phyloP scores from a whole-genome alignment of 2,888 invertebrate genomes.

The Coremacera marginata region DNA sequence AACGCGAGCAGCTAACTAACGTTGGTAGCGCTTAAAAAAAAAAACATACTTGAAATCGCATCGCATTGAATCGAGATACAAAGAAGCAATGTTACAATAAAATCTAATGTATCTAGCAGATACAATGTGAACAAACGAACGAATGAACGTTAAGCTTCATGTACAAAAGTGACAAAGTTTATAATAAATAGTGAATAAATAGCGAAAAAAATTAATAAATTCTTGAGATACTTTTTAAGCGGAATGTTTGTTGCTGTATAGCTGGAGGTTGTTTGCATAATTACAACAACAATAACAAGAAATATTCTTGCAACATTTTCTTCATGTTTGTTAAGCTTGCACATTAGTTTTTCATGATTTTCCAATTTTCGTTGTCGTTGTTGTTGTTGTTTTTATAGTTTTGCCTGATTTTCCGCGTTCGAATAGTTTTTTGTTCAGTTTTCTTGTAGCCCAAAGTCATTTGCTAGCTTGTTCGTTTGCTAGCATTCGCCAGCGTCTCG shows the following conservation, averaged over 20 bases:
- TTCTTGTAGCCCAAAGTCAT: background rate
- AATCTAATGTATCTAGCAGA: background rate
- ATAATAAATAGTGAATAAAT: background rate
- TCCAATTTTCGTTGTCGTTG: background rate
- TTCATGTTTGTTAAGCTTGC: background rate
- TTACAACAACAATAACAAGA: background rate
- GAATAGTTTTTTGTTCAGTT: background rate
- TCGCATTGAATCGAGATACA: slow-evolving; percentile 4
- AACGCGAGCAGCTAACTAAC: slow-evolving; percentile 33
- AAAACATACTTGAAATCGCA: slow-evolving; percentile 8
- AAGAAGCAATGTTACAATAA: background rate
- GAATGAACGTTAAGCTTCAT: background rate
- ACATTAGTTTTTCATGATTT: background rate
- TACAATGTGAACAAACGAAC: background rate
- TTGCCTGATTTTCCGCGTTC: slow-evolving; percentile 25
- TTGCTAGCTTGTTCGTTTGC: background rate
- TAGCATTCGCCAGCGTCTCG: background rate
- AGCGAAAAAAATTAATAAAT: background rate
- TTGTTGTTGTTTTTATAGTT: background rate
- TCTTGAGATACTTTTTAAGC: background rate
- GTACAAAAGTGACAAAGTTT: background rate
- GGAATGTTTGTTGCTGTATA: too few relatives aligned
- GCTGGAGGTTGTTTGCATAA: too few relatives aligned
- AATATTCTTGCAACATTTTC: slow-evolving; percentile 15
- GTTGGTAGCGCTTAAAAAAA: slow-evolving; percentile 27